These are phyloP conservation scores for Lepilemur septentrionalis DNA, from an alignment of 2,797 vertebrate species.

Conservation along the genomic window DNA sequence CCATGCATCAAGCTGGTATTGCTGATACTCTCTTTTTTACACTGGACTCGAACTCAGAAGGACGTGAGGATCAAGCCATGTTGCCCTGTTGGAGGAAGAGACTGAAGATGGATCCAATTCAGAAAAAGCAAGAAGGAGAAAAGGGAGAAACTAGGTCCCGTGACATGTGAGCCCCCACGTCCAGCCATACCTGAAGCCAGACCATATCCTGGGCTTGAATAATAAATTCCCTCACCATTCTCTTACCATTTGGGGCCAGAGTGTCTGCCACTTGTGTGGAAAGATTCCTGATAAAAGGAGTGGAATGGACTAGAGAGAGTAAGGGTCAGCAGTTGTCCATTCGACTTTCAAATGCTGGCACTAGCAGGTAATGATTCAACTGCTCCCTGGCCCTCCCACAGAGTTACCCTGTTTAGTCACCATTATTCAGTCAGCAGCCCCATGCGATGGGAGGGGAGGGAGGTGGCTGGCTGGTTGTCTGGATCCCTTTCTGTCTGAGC, in stretches of 20 bases:
- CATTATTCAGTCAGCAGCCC: not conserved
- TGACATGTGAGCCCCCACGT: not conserved
- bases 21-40: not conserved
- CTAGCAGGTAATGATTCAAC: not conserved
- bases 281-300: not conserved
- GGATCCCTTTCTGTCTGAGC: not conserved
- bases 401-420: not conserved
- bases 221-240: not conserved
- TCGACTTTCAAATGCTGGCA: not conserved
- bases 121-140: not conserved
- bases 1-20: not conserved
- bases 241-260: no score
- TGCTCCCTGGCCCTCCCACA: not conserved
- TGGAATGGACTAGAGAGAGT: not conserved
- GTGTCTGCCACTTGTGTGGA: not conserved
- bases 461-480: not conserved
- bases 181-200: not conserved
- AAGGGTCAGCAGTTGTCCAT: not conserved
- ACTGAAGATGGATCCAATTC: not conserved
- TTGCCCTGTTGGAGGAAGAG: not conserved
- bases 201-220: not conserved
- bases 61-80: not conserved
- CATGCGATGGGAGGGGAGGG: not conserved
- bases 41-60: not conserved
- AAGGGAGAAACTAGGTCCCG: not conserved